These are phyloP conservation scores for Tragelaphus scriptus DNA, from an alignment of 2,113 vertebrate species.

Conservation along the genomic window DNA sequence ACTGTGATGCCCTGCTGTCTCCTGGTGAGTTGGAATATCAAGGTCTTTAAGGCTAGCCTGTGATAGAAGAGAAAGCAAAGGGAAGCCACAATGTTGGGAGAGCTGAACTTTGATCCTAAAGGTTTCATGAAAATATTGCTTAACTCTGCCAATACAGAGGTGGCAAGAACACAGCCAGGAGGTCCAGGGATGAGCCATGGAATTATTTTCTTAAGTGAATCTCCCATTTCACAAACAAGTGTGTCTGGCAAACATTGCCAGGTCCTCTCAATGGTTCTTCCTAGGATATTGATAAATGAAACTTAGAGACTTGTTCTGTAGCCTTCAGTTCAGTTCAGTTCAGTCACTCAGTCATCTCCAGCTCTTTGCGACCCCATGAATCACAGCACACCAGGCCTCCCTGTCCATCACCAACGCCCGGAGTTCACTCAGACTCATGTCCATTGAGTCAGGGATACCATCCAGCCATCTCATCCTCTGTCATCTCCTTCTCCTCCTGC, in stretches of 20 bases:
- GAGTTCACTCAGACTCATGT: too few species aligned
- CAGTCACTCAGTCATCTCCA: too few species aligned
- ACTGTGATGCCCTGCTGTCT: not conserved
- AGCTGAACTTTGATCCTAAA: not conserved
- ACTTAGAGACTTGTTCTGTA: not conserved
- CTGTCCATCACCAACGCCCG: too few species aligned
- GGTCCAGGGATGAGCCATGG: not conserved
- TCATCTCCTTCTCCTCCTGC: too few species aligned
- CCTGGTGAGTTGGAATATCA: not conserved
- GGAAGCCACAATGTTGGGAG: not conserved
- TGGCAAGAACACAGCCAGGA: not conserved
- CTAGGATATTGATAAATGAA: not conserved
- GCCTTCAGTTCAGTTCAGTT: not conserved
- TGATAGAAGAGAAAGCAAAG: not conserved
- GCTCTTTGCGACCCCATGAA: too few species aligned
- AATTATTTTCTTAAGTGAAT: constrained; percentile 22
- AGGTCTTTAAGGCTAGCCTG: not conserved
- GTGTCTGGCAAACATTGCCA: not conserved
- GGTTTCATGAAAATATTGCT: not conserved
- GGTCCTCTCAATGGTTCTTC: not conserved
- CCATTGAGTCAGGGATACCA: too few species aligned
- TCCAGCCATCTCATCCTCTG: too few species aligned
- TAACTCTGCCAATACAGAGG: not conserved
- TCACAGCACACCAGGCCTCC: too few species aligned
- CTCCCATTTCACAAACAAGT: not conserved